Base-by-base conservation (phyloP, 2,797 vertebrate species). In the Glyptemys insculpta region DNA sequence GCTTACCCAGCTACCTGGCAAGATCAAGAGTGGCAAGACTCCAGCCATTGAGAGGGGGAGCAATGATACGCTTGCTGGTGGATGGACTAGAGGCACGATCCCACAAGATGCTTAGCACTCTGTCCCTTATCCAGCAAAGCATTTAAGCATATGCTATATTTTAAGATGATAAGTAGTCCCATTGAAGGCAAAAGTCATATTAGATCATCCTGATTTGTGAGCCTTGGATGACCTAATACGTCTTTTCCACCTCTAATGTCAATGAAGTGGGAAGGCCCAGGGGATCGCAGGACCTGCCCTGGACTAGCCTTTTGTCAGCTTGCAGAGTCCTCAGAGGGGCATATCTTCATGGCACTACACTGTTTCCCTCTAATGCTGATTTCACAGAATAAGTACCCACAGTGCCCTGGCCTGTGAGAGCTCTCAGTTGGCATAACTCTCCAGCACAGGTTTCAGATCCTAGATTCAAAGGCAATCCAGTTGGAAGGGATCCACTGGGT, bases 31-130 rank as follows among this genome's bases (percentile, higher is more conserved):
- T 78, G 47, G 44, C 47, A 31, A 52, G 29, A 2, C 31, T n/a
- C 57, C 79, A 53, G 87, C 53, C 83, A 49, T 81, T 14, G 0
- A 0, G 10, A 1, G 4, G 3, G 18, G 68, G 82, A 59, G 74
- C 47, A 18, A 25, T 7, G 21, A 62, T 25, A 65, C 41, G 15
- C 27, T 47, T 41, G 83, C 85, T 37, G 85, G 91, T 21, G 83
- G 8, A 1, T 1, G 5, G 49, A 1, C 68, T 5, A 5, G 54
- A 41, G 53, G 57, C 31, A 5, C 4, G 57, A 57, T 8, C 79
- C 34, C 5, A 1, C 52, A 49, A 27, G 12, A 79, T 76, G 57
- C 74, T 90, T 78, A 78, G 79, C 21, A 9, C 53, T 72, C 56
- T 44, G 21, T 5, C 68, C 72, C 79, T 12, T 25, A 3, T 18